Base-by-base conservation (phyloP, 2,888 invertebrate species). In the Pediacus dermestoides region DNA sequence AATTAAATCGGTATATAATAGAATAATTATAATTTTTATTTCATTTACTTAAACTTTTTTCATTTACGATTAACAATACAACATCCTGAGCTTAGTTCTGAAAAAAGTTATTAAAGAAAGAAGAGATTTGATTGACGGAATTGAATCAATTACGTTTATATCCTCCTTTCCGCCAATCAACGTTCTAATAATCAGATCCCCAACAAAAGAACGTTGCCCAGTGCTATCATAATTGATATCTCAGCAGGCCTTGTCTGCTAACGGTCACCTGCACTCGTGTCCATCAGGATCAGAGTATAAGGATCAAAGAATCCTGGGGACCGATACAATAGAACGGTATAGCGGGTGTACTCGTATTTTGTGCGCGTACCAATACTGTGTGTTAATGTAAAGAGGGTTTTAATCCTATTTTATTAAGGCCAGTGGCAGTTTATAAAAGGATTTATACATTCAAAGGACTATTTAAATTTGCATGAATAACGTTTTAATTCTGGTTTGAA, bases 211-310 rank as follows among this genome's bases (percentile, higher is more conserved):
- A 43, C 38, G 37, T 37, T 39, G 33, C 34, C 44, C 49, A 31
- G 34, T 46, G 47, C 46, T 49, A 53, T 55, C 56, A 55, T 56
- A 56, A 56, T 56, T 56, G 54, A 55, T 56, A 56, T 56, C 56
- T 54, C 47, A 42, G 44, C 37, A 32, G 49, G 47, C 38, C 39
- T 12, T 35, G 41, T 30, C 30, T 41, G 41, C 45, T 38, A 46
- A 46, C 46, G 49, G 51, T 50, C 54, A 54, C 54, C 54, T 54
- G 52, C 48, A 47, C 39, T 34, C 44, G 39, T 31, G 45, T 32
- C 45, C 27, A 42, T 34, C 42, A 41, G 40, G 42, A 44, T 48
- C 45, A 48, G 44, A 18, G 21, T 7, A 18, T 18, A 6, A 6
- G n/a, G n/a, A 6, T 7, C 21, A 18, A 18, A 7, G 21, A 18